These are phyloP conservation scores for Seriola dumerili DNA, from an alignment of 2,113 vertebrate genomes.

Conservation along the genomic window DNA sequence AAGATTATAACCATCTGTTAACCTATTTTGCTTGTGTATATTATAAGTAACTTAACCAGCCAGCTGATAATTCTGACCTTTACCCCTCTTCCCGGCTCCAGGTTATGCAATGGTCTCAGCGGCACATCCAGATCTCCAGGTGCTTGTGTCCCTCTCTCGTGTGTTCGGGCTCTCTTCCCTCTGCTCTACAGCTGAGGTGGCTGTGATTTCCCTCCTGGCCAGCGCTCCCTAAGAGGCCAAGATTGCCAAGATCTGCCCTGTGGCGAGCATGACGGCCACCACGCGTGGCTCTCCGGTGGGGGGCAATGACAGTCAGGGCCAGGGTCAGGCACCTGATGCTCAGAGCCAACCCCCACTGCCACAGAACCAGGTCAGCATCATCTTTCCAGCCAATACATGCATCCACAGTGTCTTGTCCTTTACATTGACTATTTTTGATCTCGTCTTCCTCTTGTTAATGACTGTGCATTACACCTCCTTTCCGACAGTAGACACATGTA, in stretches of 20 bases:
- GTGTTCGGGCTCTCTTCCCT: conserved; percentile 94
- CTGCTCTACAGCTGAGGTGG: conserved; percentile 90
- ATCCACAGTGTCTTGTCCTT: background rate
- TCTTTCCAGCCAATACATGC: background rate
- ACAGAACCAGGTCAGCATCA: conserved; percentile 94
- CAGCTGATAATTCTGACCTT: conserved; percentile 50
- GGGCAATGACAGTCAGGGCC: conserved; percentile 99
- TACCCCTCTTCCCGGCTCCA: conserved; percentile 68
- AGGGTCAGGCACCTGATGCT: conserved; percentile 98
- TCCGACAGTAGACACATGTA: background rate
- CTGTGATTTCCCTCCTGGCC: conserved; percentile 96
- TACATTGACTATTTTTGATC: background rate
- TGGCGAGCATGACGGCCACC: conserved; percentile 99
- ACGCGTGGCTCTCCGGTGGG: conserved; percentile 99
- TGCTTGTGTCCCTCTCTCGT: conserved; percentile 95
- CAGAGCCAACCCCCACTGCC: conserved; percentile 98
- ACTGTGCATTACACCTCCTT: background rate
- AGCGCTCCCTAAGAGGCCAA: conserved; percentile 99
- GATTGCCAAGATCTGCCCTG: conserved; percentile 99
- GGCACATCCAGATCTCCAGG: conserved; percentile 94
- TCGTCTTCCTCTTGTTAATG: background rate
- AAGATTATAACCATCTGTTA: conserved; percentile 1
- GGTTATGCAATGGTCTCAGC: conserved; percentile 99
- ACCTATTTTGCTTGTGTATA: conserved; percentile 23
- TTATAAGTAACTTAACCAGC: conserved; percentile 18